Evolutionary conservation across 2,113 vertebrate species (phyloP).

Genomic region (Anarrhichthys ocellatus): DNA sequence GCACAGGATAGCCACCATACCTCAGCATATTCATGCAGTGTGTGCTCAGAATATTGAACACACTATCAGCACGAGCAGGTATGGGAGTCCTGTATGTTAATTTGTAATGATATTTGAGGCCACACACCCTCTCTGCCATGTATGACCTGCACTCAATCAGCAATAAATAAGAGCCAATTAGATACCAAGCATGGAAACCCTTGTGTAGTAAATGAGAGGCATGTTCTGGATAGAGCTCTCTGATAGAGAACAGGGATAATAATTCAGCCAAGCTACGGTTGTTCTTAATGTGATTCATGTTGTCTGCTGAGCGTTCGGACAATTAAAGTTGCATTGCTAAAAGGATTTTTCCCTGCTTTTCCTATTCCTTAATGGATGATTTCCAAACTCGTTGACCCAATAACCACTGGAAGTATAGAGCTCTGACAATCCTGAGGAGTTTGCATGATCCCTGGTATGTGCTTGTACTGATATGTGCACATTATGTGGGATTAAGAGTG

Average conservation of each 20-base stretch:
- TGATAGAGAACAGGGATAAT: constrained; percentile 43
- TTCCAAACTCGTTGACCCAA: constrained; percentile 61
- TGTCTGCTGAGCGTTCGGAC: constrained; percentile 59
- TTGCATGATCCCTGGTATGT: constrained; percentile 12
- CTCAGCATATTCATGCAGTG: constrained; percentile 65
- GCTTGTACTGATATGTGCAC: constrained; percentile 11
- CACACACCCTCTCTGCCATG: constrained; percentile 19
- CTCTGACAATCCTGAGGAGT: constrained; percentile 31
- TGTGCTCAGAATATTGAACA: constrained; percentile 65
- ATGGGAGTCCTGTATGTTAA: constrained; percentile 35
- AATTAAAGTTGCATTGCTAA: constrained; percentile 74
- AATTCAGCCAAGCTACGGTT: constrained; percentile 64
- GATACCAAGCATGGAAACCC: constrained; percentile 9
- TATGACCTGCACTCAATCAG: constrained; percentile 28
- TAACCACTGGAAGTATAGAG: constrained; percentile 20
- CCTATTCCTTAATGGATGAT: constrained; percentile 55
- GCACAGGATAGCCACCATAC: constrained; percentile 62
- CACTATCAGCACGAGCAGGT: constrained; percentile 20
- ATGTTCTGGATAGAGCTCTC: constrained; percentile 21
- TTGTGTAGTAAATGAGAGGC: constrained; percentile 32
- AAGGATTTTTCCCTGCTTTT: constrained; percentile 41
- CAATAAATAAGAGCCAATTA: constrained; percentile 43
- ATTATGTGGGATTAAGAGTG: constrained; percentile 13
- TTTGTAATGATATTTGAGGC: constrained; percentile 41
- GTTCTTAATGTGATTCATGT: constrained; percentile 72